Conservation (phyloP, 2,888 invertebrate genomes). For the Liodrosophila aerea region DNA sequence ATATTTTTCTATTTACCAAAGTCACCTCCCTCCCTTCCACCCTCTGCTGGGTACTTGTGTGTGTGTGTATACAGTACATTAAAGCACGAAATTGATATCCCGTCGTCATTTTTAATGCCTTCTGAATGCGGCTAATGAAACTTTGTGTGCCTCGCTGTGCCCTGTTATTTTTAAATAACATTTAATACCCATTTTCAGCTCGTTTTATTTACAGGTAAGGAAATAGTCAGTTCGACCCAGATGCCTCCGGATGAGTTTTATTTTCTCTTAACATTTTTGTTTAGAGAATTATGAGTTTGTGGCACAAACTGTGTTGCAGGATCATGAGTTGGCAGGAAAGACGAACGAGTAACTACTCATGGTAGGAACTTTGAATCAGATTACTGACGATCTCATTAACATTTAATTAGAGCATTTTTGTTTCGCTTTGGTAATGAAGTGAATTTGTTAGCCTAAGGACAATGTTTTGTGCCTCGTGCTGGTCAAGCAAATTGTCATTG, state of each 20-base stretch:
- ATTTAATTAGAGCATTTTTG: conserved; percentile 68
- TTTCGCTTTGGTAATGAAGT: conserved; percentile 54
- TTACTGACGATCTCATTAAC: conserved; percentile 56
- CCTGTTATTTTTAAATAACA: conserved; percentile 52
- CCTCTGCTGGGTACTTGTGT: background rate
- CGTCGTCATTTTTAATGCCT: conserved; percentile 60
- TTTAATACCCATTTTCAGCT: conserved; percentile 48
- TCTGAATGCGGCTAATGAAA: conserved; percentile 67
- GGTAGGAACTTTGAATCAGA: conserved; percentile 8
- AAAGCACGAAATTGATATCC: conserved; percentile 57
- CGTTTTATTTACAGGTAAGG: conserved; percentile 52
- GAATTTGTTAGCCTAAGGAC: conserved; percentile 50
- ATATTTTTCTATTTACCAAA: conserved; percentile 63
- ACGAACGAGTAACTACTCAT: no score
- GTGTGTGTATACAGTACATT: background rate
- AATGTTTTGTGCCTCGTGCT: conserved; percentile 34
- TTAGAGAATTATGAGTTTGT: conserved; percentile 10
- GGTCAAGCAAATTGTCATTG: conserved; percentile 62
- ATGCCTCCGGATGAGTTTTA: background rate
- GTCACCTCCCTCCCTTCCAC: background rate
- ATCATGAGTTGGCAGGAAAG: no score
- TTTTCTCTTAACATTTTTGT: conserved; percentile 8
- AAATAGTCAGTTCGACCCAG: background rate
- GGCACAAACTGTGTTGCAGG: no score
- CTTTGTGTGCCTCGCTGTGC: conserved; percentile 35